Evolutionary conservation across 1,140 invertebrate species (phyloP).

Genomic region (Anastrepha ludens): DNA sequence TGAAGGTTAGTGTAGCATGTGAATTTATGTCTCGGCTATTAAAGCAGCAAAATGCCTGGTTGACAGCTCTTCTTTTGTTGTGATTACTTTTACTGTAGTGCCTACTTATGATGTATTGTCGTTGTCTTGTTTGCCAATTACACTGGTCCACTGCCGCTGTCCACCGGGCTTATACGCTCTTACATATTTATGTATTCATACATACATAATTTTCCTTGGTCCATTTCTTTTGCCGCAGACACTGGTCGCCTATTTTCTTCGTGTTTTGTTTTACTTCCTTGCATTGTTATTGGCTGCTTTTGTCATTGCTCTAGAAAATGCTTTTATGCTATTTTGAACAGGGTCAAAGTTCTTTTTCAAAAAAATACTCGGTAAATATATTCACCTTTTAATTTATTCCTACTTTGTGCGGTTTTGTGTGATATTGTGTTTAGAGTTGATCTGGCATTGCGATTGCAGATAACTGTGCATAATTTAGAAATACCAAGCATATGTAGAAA

Average conservation of each 20-base stretch:
- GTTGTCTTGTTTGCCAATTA: not conserved
- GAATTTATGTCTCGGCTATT: not conserved
- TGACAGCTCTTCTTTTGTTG: conserved; percentile 34
- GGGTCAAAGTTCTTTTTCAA: conserved; percentile 2
- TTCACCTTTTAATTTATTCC: not conserved
- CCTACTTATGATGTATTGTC: conserved; percentile 32
- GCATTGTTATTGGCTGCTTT: not conserved
- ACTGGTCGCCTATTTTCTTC: not conserved
- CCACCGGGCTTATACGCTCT: not conserved
- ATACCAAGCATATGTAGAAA: no score
- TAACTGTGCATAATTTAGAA: not conserved
- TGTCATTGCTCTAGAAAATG: not conserved
- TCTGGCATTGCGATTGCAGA: not conserved
- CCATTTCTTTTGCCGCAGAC: not conserved
- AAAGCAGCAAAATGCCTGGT: conserved; percentile 25
- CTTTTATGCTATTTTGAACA: not conserved
- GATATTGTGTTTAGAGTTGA: not conserved
- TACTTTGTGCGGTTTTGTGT: not conserved
- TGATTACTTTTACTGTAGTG: not conserved
- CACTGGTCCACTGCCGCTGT: not conserved
- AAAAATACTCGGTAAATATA: not conserved
- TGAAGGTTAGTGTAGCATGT: not conserved
- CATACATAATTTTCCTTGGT: conserved; percentile 21
- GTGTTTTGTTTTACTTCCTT: not conserved
- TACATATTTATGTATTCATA: not conserved